Conservation (phyloP, 2,888 invertebrate species). For the Micropterix aruncella region DNA sequence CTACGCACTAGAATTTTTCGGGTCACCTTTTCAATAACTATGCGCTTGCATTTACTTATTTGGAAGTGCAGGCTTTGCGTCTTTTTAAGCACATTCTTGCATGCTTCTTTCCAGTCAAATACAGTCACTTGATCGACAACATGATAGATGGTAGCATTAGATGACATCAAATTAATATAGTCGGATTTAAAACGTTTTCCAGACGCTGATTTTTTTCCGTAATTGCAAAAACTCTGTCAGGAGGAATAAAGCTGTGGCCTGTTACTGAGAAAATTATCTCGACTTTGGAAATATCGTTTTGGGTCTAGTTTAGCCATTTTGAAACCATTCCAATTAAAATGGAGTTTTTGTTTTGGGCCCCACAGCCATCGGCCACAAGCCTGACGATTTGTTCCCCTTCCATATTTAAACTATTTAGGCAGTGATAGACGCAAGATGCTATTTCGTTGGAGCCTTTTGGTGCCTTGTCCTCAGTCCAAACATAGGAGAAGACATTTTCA, state of each 20-base stretch:
- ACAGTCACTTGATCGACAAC: background rate
- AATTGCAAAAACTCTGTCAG: slow-evolving; percentile 12
- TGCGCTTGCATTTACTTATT: background rate
- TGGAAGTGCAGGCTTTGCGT: background rate
- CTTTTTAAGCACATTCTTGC: background rate
- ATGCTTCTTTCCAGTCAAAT: background rate
- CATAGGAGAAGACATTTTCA: slow-evolving; percentile 12
- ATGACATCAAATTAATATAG: background rate
- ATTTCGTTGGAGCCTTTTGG: slow-evolving; percentile 15
- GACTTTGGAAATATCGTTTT: background rate
- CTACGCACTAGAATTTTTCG: too few relatives aligned
- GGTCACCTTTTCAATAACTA: too few relatives aligned
- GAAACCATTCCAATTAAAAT: slow-evolving; percentile 13
- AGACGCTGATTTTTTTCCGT: slow-evolving; percentile 8
- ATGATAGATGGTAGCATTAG: background rate
- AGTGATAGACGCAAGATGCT: slow-evolving; percentile 13
- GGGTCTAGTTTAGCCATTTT: slow-evolving; percentile 9
- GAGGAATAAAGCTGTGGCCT: slow-evolving; percentile 13
- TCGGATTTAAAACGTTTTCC: background rate
- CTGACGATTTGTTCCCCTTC: slow-evolving; percentile 1
- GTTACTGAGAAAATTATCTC: slow-evolving; percentile 12
- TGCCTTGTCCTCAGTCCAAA: slow-evolving; percentile 14
- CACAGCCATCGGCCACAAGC: slow-evolving; percentile 13
- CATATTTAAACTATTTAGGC: background rate
- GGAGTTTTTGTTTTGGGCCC: slow-evolving; percentile 14